These are phyloP conservation scores for Calypte anna DNA, from an alignment of 2,113 vertebrate species.

Conservation along the genomic window DNA sequence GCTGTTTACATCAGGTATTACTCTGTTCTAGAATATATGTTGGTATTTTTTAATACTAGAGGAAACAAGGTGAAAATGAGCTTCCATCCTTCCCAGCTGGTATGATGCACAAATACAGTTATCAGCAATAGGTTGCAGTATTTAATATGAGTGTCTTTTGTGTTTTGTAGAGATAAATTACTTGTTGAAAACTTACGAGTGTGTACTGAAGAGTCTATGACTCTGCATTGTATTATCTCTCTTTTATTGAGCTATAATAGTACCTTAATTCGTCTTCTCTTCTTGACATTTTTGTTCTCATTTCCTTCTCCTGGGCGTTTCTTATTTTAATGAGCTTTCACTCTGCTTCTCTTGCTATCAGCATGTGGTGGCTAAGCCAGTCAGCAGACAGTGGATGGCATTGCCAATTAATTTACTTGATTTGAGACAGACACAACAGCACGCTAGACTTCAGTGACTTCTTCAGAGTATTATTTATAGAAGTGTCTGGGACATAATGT, in stretches of 20 bases:
- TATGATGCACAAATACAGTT: neutral
- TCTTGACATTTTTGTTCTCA: neutral
- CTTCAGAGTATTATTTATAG: conserved; percentile 30
- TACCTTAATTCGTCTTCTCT: neutral
- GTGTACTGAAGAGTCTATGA: neutral
- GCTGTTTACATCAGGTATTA: accelerated
- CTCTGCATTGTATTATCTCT: neutral
- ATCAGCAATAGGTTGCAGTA: neutral
- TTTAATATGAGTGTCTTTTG: neutral
- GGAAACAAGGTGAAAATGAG: neutral
- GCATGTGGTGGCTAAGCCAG: neutral
- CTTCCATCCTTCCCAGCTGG: neutral
- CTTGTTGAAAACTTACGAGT: neutral
- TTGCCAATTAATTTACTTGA: conserved; percentile 47
- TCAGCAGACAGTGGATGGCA: neutral
- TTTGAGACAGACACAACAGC: conserved; percentile 13
- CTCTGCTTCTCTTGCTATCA: neutral
- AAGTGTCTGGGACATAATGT: neutral
- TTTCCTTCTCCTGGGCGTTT: neutral
- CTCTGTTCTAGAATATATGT: neutral
- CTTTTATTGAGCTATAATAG: neutral
- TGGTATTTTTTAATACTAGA: neutral
- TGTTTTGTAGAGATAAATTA: neutral
- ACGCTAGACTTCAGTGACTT: conserved; percentile 24
- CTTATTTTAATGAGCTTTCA: conserved; percentile 33